Percentiles rank a stretch among this genome's conserved stretches.
Evolutionary conservation across 2,888 invertebrate species (phyloP).

Genomic region (Salpingus planirostris): DNA sequence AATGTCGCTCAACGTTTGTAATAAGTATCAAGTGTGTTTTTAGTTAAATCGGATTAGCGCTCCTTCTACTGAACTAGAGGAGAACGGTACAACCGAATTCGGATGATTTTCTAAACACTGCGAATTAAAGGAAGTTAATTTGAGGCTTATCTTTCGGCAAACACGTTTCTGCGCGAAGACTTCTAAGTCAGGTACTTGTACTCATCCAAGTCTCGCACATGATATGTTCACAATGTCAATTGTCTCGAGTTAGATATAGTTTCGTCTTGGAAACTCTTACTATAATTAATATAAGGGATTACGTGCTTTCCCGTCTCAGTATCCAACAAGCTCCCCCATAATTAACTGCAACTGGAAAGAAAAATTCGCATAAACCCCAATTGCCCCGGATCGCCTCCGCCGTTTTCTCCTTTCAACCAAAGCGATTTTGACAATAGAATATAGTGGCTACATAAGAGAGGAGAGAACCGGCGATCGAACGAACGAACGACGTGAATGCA

Average conservation of each 20-base stretch:
- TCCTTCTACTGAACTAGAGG: constrained; percentile 10
- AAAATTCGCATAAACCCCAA: too few species aligned
- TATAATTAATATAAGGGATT: constrained; percentile 22
- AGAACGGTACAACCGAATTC: constrained; percentile 21
- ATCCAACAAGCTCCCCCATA: constrained; percentile 5
- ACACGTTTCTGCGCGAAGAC: constrained; percentile 30
- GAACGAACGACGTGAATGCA: too few species aligned
- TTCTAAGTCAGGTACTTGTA: constrained; percentile 27
- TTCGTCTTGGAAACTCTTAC: constrained; percentile 18
- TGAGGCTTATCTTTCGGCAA: constrained; percentile 37
- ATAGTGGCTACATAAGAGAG: too few species aligned
- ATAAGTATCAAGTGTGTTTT: constrained; percentile 19
- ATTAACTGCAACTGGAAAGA: constrained; percentile 4
- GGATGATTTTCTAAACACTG: constrained; percentile 37
- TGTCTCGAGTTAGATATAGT: constrained; percentile 22
- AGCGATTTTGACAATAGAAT: too few species aligned
- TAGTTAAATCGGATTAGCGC: constrained; percentile 20
- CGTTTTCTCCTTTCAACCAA: too few species aligned
- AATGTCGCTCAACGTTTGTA: constrained; percentile 18
- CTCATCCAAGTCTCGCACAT: constrained; percentile 26
- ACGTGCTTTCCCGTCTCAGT: constrained; percentile 8
- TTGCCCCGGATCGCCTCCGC: too few species aligned
- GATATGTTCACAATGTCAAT: constrained; percentile 34
- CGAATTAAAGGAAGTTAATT: constrained; percentile 37
- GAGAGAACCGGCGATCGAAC: too few species aligned